phyloP scores from a whole-genome alignment of 2,888 invertebrate genomes.

The Busseola fusca region DNA sequence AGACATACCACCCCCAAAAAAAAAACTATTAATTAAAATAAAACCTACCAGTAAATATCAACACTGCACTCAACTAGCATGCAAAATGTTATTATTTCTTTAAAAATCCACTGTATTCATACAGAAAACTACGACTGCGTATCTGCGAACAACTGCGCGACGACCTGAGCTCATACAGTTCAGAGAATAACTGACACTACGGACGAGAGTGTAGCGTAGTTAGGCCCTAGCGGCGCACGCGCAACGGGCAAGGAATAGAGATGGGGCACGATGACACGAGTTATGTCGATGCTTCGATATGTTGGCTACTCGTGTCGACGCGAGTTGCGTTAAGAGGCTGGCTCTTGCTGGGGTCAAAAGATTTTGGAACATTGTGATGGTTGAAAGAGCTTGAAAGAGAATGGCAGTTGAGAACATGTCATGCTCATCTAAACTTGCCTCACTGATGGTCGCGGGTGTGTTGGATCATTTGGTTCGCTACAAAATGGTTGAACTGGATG shows the following conservation, averaged over 20 bases:
- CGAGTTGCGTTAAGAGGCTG: not conserved
- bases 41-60: conserved; percentile 40
- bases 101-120: conserved; percentile 5
- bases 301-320: not conserved
- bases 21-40: not conserved
- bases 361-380: not conserved
- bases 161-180: conserved; percentile 20
- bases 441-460: too few species aligned
- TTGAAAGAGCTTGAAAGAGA: not conserved
- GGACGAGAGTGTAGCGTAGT: conserved; percentile 12
- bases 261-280: conserved; percentile 31
- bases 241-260: conserved; percentile 32
- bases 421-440: too few species aligned
- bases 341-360: not conserved
- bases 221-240: conserved; percentile 30
- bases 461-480: too few species aligned
- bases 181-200: conserved; percentile 24
- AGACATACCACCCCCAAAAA: not conserved
- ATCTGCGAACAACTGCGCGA: not conserved
- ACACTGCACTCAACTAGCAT: conserved; percentile 34
- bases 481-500: too few species aligned
- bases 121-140: conserved; percentile 20
- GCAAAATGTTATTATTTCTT: not conserved
- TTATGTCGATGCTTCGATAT: conserved; percentile 22
- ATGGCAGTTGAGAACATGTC: too few species aligned